Percentiles rank a stretch among this genome's conserved stretches.
These are phyloP conservation scores for Helicoverpa assulta DNA, from an alignment of 2,888 invertebrate species.

Conservation along the genomic window DNA sequence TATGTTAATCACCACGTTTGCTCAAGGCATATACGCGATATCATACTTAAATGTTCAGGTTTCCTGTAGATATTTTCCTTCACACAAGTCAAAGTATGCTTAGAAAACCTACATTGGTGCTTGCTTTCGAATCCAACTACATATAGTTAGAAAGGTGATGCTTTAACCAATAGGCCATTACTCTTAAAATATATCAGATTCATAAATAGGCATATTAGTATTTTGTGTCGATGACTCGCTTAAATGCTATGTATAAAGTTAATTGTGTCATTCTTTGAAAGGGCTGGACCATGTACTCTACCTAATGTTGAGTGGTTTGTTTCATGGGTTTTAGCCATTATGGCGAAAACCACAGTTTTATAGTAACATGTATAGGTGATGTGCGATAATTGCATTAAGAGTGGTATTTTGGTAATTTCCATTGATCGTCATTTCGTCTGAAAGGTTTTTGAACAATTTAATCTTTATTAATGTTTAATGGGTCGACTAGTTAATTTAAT, in stretches of 20 bases:
- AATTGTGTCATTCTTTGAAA: slow-evolving; percentile 5
- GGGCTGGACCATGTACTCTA: neutral
- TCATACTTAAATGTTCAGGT: too few relatives aligned
- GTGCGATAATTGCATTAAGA: neutral
- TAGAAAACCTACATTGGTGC: too few relatives aligned
- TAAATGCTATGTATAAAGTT: neutral
- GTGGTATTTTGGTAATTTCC: neutral
- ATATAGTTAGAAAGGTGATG: too few relatives aligned
- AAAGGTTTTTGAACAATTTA: neutral
- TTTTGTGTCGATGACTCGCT: neutral
- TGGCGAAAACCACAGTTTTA: slow-evolving; percentile 2
- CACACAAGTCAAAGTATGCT: too few relatives aligned
- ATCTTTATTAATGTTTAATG: too few relatives aligned
- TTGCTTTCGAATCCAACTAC: too few relatives aligned
- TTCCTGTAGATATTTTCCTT: too few relatives aligned
- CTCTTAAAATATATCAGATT: neutral
- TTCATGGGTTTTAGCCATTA: slow-evolving; percentile 2
- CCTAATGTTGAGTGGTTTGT: neutral
- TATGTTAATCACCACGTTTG: too few relatives aligned
- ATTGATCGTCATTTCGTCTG: neutral
- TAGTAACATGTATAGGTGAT: neutral
- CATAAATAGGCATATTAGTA: neutral
- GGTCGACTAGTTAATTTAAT: too few relatives aligned
- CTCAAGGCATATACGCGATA: too few relatives aligned
- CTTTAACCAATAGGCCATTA: too few relatives aligned